phyloP scores from a whole-genome alignment of 2,888 invertebrate genomes.

The Melanostoma scalare region DNA sequence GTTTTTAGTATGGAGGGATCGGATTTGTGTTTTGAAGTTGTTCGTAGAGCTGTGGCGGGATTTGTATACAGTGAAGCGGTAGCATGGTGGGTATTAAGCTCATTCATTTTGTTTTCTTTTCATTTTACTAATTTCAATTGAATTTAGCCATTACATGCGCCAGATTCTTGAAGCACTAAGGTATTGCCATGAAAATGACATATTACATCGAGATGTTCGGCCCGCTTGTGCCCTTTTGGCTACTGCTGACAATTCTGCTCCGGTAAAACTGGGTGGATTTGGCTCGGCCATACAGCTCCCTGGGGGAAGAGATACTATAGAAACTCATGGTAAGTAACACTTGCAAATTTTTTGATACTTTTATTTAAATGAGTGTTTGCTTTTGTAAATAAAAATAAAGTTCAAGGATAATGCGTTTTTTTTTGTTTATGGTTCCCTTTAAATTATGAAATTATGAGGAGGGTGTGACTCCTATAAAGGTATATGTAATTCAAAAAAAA shows the following conservation, averaged over 20 bases:
- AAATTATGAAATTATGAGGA: no score
- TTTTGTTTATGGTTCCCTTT: background rate
- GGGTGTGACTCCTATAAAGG: background rate
- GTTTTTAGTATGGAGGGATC: constrained; percentile 97
- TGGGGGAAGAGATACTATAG: constrained; percentile 87
- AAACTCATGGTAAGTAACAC: constrained; percentile 83
- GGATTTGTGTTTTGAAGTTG: constrained; percentile 99
- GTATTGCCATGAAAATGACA: constrained; percentile 99
- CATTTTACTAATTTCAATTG: constrained; percentile 7
- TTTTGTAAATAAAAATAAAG: constrained; percentile 17
- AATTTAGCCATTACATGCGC: constrained; percentile 96
- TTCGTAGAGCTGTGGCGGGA: constrained; percentile 96
- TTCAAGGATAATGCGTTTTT: constrained; percentile 10
- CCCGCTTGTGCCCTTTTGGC: constrained; percentile 98
- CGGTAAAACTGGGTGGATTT: constrained; percentile 98
- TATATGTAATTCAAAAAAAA: no score
- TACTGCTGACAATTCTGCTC: constrained; percentile 98
- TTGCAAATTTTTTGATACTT: background rate
- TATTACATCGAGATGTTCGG: constrained; percentile 98
- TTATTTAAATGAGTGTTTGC: constrained; percentile 18
- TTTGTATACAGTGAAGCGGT: constrained; percentile 99
- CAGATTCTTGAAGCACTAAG: constrained; percentile 98
- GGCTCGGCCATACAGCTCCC: constrained; percentile 97
- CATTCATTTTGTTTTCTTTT: constrained; percentile 14
- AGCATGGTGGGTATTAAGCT: constrained; percentile 89